Percentiles rank a stretch among this genome's conserved stretches.
phyloP scores from a whole-genome alignment of 2,113 vertebrate genomes.

The Propithecus coquereli region DNA sequence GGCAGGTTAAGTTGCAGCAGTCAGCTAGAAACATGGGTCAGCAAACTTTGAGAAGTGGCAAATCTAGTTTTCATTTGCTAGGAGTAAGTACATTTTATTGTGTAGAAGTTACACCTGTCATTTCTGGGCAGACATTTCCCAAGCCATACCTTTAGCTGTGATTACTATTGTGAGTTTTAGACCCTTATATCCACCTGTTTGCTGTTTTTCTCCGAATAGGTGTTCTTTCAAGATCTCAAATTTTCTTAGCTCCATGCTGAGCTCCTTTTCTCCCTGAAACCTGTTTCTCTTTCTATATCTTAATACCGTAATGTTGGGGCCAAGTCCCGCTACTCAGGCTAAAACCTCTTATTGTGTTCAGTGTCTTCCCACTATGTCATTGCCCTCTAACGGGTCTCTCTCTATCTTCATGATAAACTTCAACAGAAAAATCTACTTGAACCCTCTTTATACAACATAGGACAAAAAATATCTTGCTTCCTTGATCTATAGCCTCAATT shows the following conservation, averaged over 20 bases:
- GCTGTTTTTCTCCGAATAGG: neutral
- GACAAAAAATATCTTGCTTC: neutral
- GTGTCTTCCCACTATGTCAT: neutral
- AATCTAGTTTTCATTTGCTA: neutral
- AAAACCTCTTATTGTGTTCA: neutral
- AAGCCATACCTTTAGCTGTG: neutral
- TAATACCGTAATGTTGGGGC: neutral
- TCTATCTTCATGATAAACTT: neutral
- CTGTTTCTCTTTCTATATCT: neutral
- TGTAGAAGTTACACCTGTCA: neutral
- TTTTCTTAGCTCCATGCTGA: neutral
- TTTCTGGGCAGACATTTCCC: neutral
- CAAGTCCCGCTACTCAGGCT: neutral
- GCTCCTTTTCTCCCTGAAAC: neutral
- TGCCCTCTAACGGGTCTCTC: neutral
- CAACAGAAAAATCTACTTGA: neutral
- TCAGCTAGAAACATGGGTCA: neutral
- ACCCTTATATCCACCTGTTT: neutral
- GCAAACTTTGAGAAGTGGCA: neutral
- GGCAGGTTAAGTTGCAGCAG: neutral
- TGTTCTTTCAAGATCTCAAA: neutral
- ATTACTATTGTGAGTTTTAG: neutral
- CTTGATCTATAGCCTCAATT: neutral
- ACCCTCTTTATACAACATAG: neutral
- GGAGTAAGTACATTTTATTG: neutral